Evolutionary conservation across 2,888 invertebrate species (phyloP).

Genomic region (Therioaphis trifolii): DNA sequence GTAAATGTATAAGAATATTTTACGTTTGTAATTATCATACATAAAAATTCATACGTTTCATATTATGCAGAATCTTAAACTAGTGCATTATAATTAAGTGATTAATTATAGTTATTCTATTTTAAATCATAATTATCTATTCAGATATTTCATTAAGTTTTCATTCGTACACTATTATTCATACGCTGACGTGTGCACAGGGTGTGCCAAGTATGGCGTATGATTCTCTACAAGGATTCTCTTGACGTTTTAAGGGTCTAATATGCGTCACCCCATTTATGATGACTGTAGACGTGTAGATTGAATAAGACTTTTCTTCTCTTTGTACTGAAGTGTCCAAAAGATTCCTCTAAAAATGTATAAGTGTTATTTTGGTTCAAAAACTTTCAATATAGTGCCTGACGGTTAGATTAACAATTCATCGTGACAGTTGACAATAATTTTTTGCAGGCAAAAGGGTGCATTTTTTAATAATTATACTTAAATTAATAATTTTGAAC

Average conservation of each 20-base stretch:
- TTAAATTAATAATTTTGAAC: too few relatives aligned
- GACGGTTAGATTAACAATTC: too few relatives aligned
- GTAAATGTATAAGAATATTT: background rate
- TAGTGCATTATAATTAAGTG: background rate
- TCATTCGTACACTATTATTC: background rate
- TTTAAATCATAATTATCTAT: background rate
- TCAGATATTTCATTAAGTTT: background rate
- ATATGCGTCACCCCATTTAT: too few relatives aligned
- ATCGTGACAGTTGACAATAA: too few relatives aligned
- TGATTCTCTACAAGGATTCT: background rate
- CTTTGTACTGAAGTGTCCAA: too few relatives aligned
- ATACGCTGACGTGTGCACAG: background rate
- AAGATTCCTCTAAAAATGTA: too few relatives aligned
- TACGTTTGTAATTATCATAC: background rate
- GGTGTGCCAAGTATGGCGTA: background rate
- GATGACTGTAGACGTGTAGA: too few relatives aligned
- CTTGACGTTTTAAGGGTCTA: background rate
- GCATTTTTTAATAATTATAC: too few relatives aligned
- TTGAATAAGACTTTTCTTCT: too few relatives aligned
- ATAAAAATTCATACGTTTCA: background rate
- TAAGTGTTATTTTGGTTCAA: too few relatives aligned
- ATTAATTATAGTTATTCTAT: conserved; percentile 6
- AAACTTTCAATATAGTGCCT: too few relatives aligned
- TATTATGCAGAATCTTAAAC: background rate
- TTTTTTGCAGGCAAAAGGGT: too few relatives aligned